Evolutionary conservation across 2,888 invertebrate genomes (phyloP).

Genomic region (Pegoplata infirma): DNA sequence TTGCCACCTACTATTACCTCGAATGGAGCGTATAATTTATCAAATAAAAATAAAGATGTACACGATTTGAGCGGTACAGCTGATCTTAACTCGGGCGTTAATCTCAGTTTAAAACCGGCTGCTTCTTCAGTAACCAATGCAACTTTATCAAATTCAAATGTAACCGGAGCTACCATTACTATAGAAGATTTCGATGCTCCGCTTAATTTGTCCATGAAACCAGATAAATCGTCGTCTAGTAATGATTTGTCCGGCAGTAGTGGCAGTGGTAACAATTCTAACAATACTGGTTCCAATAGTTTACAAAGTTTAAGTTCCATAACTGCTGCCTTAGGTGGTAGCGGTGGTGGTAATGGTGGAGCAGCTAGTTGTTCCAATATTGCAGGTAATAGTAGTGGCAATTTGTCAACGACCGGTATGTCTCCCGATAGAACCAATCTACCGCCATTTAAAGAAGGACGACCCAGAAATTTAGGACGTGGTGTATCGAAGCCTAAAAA

Average conservation of each 20-base stretch:
- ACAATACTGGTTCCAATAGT: slow-evolving; percentile 71
- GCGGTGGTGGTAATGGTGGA: slow-evolving; percentile 52
- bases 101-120: slow-evolving; percentile 75
- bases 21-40: slow-evolving; percentile 79
- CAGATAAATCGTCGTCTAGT: slow-evolving; percentile 75
- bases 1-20: slow-evolving; percentile 84
- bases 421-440: slow-evolving; percentile 61
- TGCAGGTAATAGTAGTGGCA: slow-evolving; percentile 63
- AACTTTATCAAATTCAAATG: slow-evolving; percentile 65
- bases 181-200: slow-evolving; percentile 86
- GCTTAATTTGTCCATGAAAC: slow-evolving; percentile 90
- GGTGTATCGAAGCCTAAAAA: slow-evolving; percentile 95
- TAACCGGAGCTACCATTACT: slow-evolving; percentile 75
- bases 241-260: slow-evolving; percentile 66
- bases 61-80: slow-evolving; percentile 71
- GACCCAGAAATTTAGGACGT: slow-evolving; percentile 90
- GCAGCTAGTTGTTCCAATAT: slow-evolving; percentile 63
- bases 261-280: slow-evolving; percentile 52
- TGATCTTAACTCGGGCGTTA: slow-evolving; percentile 73
- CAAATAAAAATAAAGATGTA: slow-evolving; percentile 75
- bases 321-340: slow-evolving; percentile 75
- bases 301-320: slow-evolving; percentile 77
- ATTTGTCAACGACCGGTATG: slow-evolving; percentile 57
- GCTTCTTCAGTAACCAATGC: slow-evolving; percentile 54
- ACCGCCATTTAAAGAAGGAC: slow-evolving; percentile 82